Conservation (phyloP, 64 coral and sea anemone genomes). For the Montipora cactus region DNA sequence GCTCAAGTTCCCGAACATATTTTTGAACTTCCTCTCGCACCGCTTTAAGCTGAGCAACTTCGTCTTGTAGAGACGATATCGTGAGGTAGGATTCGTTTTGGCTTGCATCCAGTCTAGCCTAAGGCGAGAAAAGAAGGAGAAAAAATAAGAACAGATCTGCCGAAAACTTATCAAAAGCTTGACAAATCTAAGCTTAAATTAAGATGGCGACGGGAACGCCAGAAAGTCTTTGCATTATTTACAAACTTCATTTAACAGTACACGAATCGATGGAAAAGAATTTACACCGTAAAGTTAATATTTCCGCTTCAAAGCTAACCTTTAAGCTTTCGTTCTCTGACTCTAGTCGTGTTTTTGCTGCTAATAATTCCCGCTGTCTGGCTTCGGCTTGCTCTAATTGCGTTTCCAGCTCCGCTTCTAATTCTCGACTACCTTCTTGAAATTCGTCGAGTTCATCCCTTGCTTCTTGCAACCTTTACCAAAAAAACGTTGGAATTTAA, state of each 20-base stretch:
- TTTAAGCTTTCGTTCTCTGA: conserved; percentile 97
- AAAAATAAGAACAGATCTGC: neutral
- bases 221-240: conserved; percentile 50
- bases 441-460: conserved; percentile 99
- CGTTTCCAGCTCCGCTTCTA: conserved; percentile 96
- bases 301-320: conserved; percentile 54
- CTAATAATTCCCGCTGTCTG: conserved; percentile 95
- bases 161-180: neutral
- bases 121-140: neutral
- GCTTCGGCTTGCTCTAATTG: conserved; percentile 99
- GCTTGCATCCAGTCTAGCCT: conserved; percentile 98
- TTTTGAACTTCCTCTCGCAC: conserved; percentile 95
- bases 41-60: conserved; percentile 96
- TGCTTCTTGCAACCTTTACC: conserved; percentile 95
- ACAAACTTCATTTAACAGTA: conserved; percentile 48
- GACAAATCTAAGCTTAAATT: neutral
- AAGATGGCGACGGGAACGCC: conserved; percentile 27
- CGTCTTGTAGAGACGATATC: conserved; percentile 96
- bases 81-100: conserved; percentile 98
- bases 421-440: conserved; percentile 98
- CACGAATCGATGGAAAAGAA: neutral
- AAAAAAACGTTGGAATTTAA: conserved; percentile 11
- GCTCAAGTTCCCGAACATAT: conserved; percentile 98
- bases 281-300: neutral
- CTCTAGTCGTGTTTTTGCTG: conserved; percentile 94